phyloP scores from a whole-genome alignment of 2,113 vertebrate species.

The Sinocyclocheilus maitianheensis region DNA sequence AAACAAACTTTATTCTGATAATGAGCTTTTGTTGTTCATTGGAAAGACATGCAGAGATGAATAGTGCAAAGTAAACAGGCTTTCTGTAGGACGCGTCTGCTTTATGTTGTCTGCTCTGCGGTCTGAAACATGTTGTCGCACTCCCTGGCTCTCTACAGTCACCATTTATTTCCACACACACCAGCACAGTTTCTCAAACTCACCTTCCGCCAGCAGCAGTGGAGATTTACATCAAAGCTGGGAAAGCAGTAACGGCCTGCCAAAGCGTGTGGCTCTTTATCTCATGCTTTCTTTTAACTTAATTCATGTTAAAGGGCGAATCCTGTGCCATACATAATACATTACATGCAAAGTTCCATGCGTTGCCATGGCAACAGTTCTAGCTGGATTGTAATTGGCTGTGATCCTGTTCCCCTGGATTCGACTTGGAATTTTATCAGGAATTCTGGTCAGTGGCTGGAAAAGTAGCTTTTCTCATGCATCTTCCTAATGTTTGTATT shows the following conservation, averaged over 20 bases:
- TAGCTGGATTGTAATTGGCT: slow-evolving; percentile 83
- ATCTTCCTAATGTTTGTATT: slow-evolving; percentile 73
- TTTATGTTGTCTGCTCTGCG: not conserved
- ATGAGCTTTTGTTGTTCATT: not conserved
- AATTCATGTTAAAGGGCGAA: slow-evolving; percentile 77
- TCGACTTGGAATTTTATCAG: slow-evolving; percentile 77
- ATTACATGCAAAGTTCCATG: slow-evolving; percentile 81
- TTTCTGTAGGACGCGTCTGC: not conserved
- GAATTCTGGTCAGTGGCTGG: slow-evolving; percentile 86
- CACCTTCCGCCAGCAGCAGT: slow-evolving; percentile 41
- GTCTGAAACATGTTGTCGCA: slow-evolving; percentile 27
- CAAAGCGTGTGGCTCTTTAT: slow-evolving; percentile 45
- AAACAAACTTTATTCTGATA: not conserved
- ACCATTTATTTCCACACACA: slow-evolving; percentile 32
- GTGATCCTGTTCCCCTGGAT: slow-evolving; percentile 71
- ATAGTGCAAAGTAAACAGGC: not conserved
- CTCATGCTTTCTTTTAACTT: slow-evolving; percentile 71
- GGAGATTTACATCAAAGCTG: slow-evolving; percentile 20
- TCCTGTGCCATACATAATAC: slow-evolving; percentile 84
- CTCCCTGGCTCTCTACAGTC: slow-evolving; percentile 6
- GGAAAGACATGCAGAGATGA: not conserved
- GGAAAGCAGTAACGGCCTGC: not conserved
- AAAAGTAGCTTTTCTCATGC: slow-evolving; percentile 78
- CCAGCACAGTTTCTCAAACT: slow-evolving; percentile 23
- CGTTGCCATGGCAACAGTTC: slow-evolving; percentile 85